Evolutionary conservation across 1,140 invertebrate species (phyloP).

Genomic region (Drosophila ficusphila): DNA sequence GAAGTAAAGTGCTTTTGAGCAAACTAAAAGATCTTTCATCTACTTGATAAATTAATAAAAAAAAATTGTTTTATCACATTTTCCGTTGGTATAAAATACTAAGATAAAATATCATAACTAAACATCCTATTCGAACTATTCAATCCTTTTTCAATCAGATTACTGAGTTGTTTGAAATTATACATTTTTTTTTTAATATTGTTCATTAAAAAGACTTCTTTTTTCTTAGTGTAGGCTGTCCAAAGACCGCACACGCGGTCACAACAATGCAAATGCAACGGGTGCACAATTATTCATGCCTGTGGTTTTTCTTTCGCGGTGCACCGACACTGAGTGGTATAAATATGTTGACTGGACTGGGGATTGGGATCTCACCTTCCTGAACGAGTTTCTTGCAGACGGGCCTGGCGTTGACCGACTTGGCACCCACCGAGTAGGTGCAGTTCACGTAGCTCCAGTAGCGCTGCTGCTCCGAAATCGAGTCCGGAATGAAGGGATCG

Average conservation of each 20-base stretch:
- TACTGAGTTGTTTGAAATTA: not conserved
- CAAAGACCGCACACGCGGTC: conserved; percentile 36
- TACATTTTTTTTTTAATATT: not conserved
- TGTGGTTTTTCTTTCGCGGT: conserved; percentile 11
- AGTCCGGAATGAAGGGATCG: conserved; percentile 79
- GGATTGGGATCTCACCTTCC: conserved; percentile 73
- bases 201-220: too few species aligned
- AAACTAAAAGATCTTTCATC: too few species aligned
- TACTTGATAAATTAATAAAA: too few species aligned
- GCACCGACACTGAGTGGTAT: not conserved
- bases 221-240: conserved; percentile 3
- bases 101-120: too few species aligned
- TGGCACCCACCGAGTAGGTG: conserved; percentile 72
- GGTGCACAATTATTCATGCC: conserved; percentile 32
- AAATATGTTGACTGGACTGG: not conserved
- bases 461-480: conserved; percentile 82
- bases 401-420: conserved; percentile 78
- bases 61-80: too few species aligned
- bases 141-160: not conserved
- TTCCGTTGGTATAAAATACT: too few species aligned
- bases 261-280: conserved; percentile 44
- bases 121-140: too few species aligned
- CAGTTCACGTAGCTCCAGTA: conserved; percentile 84
- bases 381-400: conserved; percentile 84
- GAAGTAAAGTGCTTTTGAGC: too few species aligned